Base-by-base conservation (phyloP, 2,113 vertebrate species). In the Gila orcuttii region DNA sequence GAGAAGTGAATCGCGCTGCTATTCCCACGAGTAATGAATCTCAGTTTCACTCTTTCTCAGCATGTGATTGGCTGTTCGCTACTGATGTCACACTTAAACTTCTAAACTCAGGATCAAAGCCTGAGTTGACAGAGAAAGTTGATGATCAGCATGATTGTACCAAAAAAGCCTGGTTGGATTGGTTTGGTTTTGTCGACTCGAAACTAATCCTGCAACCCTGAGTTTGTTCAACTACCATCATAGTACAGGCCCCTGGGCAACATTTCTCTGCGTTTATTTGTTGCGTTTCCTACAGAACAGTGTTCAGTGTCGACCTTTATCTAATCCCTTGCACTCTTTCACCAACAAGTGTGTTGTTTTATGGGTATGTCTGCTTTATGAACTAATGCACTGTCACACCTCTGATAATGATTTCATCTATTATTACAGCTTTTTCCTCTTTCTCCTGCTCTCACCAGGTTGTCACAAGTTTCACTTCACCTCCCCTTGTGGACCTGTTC, bases 391-490 rank as follows among this genome's bases (percentile, higher is more conserved):
- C 19, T 21, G 33, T 28, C 69, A 47, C n/a, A 82, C 31, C 45
- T 77, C 69, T 76, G 60, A 85, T 85, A 79, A 74, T n/a, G 21
- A 47, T 88, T 82, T 77, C 78, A 64, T 74, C 52, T 81, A 68
- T 85, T 87, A 85, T 82, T 85, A 68, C 71, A 88, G 62, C 33
- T 60, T 85, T 66, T 73, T 62, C 47, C 50, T 39, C 60, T 85
- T 82, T 85, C 33, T 13, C 12, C n/a, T 12, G 17, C 45, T 82
- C 79, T 76, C 78, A 77, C 47, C 83, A 47, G 62, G 59, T 25
- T 47, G 45, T 23, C 76, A 23, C 33, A 0, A 19, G 81, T 82
- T 71, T 82, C 80, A 17, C 80, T 36, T 69, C 28, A n/a, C 42
- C 64, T 82, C 62, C 64, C 28, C 21, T 82, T 1, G 0, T 33